Evolutionary conservation across 2,888 invertebrate species (phyloP).

Genomic region (Tetragonula carbonaria): DNA sequence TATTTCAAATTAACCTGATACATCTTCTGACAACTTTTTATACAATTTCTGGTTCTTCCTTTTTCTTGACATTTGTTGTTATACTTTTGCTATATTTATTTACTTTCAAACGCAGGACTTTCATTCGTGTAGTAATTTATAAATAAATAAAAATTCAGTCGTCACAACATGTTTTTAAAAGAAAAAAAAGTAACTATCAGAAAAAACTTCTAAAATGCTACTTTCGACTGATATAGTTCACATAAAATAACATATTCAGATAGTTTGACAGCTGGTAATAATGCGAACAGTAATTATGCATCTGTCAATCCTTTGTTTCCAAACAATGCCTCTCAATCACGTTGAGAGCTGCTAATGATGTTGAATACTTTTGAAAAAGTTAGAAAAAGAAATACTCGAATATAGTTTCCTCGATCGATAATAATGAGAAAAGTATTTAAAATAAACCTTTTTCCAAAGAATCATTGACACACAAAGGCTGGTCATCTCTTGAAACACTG

Average conservation of each 20-base stretch:
- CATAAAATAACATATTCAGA: slow-evolving; percentile 7
- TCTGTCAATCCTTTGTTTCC: slow-evolving; percentile 58
- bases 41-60: slow-evolving; percentile 31
- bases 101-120: background rate
- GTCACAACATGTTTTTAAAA: slow-evolving; percentile 1
- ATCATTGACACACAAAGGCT: slow-evolving; percentile 80
- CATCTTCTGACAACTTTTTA: slow-evolving; percentile 24
- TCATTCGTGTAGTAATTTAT: background rate
- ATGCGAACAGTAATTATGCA: background rate
- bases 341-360: no score
- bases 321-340: slow-evolving; percentile 42
- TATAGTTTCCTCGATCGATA: background rate
- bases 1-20: slow-evolving; percentile 40
- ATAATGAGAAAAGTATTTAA: background rate
- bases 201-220: background rate
- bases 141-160: background rate
- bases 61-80: slow-evolving; percentile 18
- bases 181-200: background rate
- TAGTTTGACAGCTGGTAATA: slow-evolving; percentile 31
- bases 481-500: slow-evolving; percentile 80
- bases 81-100: background rate
- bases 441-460: slow-evolving; percentile 77
- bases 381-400: background rate
- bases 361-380: background rate
- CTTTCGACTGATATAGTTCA: background rate